Percentiles rank a stretch among this genome's conserved stretches.
phyloP scores from a whole-genome alignment of 2,113 vertebrate species.

The Phoxinus phoxinus region DNA sequence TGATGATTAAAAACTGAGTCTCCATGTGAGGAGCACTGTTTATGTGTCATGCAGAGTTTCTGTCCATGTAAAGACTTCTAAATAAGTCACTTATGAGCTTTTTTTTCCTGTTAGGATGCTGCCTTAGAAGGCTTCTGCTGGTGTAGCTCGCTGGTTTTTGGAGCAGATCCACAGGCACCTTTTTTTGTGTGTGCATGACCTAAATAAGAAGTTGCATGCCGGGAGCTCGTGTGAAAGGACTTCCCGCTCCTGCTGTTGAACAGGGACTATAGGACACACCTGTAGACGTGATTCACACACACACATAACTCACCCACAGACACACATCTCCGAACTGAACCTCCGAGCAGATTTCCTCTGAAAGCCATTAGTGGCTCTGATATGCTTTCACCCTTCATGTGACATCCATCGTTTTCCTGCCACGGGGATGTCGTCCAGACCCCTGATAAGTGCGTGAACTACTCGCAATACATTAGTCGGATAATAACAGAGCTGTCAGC shows the following conservation, averaged over 20 bases:
- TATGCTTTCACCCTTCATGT: background rate
- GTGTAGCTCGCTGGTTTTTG: background rate
- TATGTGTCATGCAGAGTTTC: background rate
- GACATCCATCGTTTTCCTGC: conserved; percentile 16
- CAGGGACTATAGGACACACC: conserved; percentile 6
- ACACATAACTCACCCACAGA: background rate
- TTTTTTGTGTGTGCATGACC: conserved; percentile 24
- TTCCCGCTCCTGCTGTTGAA: conserved; percentile 1
- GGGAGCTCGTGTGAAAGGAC: conserved; percentile 26
- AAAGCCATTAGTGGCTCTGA: background rate
- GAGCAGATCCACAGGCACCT: conserved; percentile 2
- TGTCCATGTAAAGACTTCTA: background rate
- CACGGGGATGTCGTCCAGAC: background rate
- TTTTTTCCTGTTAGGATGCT: background rate
- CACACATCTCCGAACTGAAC: background rate
- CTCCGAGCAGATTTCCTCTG: too few relatives aligned
- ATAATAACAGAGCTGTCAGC: background rate
- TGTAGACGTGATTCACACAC: conserved; percentile 13
- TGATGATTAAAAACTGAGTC: too few relatives aligned
- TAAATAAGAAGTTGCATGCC: conserved; percentile 30
- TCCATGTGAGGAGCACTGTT: background rate
- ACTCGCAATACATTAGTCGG: background rate
- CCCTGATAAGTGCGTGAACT: background rate
- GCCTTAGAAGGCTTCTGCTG: background rate
- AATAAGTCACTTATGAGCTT: background rate